These are phyloP conservation scores for Drosophila subobscura DNA, from an alignment of 1,140 invertebrate genomes.

Conservation along the genomic window DNA sequence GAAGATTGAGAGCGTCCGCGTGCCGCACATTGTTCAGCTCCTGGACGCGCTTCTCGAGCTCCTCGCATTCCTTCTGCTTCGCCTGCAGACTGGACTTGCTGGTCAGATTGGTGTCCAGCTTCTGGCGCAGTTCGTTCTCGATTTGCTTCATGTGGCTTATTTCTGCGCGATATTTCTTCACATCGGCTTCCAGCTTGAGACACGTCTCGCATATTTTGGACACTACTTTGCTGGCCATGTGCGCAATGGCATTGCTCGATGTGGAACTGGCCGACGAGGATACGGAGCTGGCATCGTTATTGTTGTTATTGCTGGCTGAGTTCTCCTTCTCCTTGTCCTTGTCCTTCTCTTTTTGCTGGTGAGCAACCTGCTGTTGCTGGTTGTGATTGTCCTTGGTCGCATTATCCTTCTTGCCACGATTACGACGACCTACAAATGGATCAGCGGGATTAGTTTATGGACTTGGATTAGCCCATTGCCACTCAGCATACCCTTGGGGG, in stretches of 20 bases:
- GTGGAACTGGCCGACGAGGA: conserved; percentile 71
- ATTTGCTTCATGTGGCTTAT: conserved; percentile 90
- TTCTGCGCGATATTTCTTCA: conserved; percentile 92
- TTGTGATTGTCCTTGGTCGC: conserved; percentile 83
- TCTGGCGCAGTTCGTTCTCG: conserved; percentile 93
- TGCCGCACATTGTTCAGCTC: conserved; percentile 89
- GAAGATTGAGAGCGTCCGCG: conserved; percentile 91
- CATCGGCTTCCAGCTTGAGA: conserved; percentile 87
- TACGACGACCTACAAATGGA: conserved; percentile 67
- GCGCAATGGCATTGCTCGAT: conserved; percentile 69
- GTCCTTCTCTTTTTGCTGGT: conserved; percentile 62
- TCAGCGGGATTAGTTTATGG: neutral
- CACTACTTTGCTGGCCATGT: conserved; percentile 80
- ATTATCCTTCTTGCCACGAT: conserved; percentile 81
- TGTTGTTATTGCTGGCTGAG: conserved; percentile 51
- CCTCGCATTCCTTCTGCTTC: conserved; percentile 83
- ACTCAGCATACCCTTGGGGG: conserved; percentile 62
- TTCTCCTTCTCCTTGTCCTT: conserved; percentile 61
- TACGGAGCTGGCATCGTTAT: conserved; percentile 71
- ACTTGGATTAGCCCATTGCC: neutral
- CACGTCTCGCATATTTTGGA: conserved; percentile 82
- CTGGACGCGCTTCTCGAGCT: conserved; percentile 86
- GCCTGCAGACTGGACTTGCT: conserved; percentile 82
- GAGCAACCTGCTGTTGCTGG: conserved; percentile 61
- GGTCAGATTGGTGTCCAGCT: conserved; percentile 85